These are phyloP conservation scores for Synergus laeviventris DNA, from an alignment of 2,888 invertebrate genomes.

Conservation along the genomic window DNA sequence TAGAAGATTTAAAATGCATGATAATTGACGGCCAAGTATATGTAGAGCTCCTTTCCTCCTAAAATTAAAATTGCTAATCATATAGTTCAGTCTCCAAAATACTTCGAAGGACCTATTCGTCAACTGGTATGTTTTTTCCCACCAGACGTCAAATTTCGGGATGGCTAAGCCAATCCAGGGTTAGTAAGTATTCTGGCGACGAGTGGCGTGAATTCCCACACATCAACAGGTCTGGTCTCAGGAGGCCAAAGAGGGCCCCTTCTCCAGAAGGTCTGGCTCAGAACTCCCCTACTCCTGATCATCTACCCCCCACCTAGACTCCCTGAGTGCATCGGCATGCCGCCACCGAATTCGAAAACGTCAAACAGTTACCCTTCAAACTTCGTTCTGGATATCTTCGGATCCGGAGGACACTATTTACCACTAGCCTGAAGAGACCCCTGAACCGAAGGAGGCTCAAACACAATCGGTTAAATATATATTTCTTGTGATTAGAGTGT, in stretches of 20 bases:
- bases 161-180: constrained; percentile 30
- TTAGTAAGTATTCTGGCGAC: constrained; percentile 52
- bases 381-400: constrained; percentile 56
- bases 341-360: constrained; percentile 74
- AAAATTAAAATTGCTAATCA: constrained; percentile 34
- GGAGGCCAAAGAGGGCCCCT: constrained; percentile 62
- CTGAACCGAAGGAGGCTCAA: background rate
- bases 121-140: constrained; percentile 38
- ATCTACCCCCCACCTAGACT: constrained; percentile 52
- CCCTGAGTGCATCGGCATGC: constrained; percentile 73
- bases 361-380: constrained; percentile 75
- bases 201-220: constrained; percentile 73
- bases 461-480: background rate
- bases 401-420: constrained; percentile 25
- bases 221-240: constrained; percentile 73
- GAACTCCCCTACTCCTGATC: constrained; percentile 60
- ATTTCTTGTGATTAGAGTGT: background rate
- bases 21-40: background rate
- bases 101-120: constrained; percentile 13
- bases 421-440: background rate
- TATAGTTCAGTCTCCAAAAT: constrained; percentile 23
- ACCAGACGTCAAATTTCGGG: constrained; percentile 34
- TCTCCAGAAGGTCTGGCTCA: constrained; percentile 58
- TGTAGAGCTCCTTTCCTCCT: background rate
- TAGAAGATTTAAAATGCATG: background rate